Percentiles rank a stretch among this genome's conserved stretches.
phyloP scores from a whole-genome alignment of 1,140 invertebrate genomes.

The Pectinophora gossypiella region DNA sequence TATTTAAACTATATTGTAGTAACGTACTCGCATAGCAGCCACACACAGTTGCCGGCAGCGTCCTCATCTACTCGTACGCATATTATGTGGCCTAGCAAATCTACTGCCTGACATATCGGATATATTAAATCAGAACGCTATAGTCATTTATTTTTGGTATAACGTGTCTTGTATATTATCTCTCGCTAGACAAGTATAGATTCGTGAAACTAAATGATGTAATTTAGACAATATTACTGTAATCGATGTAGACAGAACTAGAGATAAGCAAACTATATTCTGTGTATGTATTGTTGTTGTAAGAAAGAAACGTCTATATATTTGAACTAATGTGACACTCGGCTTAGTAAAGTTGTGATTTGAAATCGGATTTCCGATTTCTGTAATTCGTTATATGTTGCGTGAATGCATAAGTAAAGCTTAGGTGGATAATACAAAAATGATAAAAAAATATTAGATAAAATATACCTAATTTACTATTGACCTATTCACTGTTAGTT shows the following conservation, averaged over 20 bases:
- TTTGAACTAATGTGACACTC: neutral
- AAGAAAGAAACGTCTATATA: neutral
- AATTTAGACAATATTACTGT: slow-evolving; percentile 61
- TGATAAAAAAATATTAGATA: no score
- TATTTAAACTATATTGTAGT: no score
- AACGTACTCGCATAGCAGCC: no score
- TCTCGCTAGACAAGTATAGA: slow-evolving; percentile 37
- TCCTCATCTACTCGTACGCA: no score
- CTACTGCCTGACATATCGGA: slow-evolving; percentile 64
- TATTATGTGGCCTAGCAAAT: slow-evolving; percentile 46
- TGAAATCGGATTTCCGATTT: neutral
- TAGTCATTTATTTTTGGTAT: slow-evolving; percentile 43
- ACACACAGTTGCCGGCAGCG: no score
- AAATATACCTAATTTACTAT: no score
- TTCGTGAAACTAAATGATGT: slow-evolving; percentile 36
- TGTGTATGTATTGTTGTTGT: neutral
- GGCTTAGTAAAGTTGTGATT: neutral
- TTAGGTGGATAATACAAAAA: neutral
- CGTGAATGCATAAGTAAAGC: neutral
- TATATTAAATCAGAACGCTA: slow-evolving; percentile 45
- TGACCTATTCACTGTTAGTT: no score
- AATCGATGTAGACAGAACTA: slow-evolving; percentile 16
- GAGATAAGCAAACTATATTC: neutral
- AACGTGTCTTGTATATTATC: slow-evolving; percentile 38
- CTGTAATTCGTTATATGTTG: neutral